Evolutionary conservation across 2,888 invertebrate species (phyloP), one percentile per base, ranked within the genome.

Genomic region (Athetis lepigone): DNA sequence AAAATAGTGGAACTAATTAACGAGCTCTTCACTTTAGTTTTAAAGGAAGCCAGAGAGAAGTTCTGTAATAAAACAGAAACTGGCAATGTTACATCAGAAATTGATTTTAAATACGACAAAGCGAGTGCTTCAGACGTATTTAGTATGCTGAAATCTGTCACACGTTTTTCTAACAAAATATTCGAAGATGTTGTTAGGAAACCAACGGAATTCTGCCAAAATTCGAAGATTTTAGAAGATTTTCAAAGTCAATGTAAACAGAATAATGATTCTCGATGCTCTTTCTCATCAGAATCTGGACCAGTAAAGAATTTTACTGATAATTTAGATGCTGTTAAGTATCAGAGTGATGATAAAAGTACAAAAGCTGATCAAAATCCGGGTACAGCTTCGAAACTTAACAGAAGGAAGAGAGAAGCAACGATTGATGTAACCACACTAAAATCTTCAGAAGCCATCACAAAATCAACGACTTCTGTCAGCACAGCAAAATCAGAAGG

Each of bases 201-300:
- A 73, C 8, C 88, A 0, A 89, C 88, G 0, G 70, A 67, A 0
- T 92, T 93, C 66, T 93, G 93, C 36, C 67, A 81, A 23, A 68
- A 70, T 1, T 82, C 88, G 0, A 78, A 82, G 2, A 68, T 76
- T 0, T 60, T 88, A 0, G 84, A 85, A 0, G n/a, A 56, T 0
- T 91, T 89, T 42, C 83, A 86, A 37, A 45, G 62, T 0, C 25
- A 60, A 0, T 82, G 64, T 19, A 47, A 37, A 13, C 69, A 29
- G 0, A 65, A 47, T 1, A 51, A 59, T 0, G 43, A 68, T 23
- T 1, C 16, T 0, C 70, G 81, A 55, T 88, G 88, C 40, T 64
- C 65, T 0, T 1, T 88, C 78, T 87, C 89, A 0, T 91, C 91
- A 0, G 88, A 87, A 63, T 77, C 76, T 0, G 89, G 90, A 0